These are phyloP conservation scores for Pipistrellus pygmaeus DNA, from an alignment of 2,797 vertebrate genomes.

Conservation along the genomic window DNA sequence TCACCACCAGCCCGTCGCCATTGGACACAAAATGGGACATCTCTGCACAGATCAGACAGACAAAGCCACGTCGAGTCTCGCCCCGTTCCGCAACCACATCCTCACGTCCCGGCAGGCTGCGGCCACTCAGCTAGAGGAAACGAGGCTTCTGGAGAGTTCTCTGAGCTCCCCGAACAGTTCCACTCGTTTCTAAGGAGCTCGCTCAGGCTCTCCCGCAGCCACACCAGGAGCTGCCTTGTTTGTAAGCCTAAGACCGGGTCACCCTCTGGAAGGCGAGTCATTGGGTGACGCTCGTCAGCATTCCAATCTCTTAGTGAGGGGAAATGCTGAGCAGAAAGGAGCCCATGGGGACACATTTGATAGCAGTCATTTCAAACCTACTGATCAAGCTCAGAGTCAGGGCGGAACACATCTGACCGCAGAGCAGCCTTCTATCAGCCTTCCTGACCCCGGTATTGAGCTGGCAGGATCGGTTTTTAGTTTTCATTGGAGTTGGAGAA, in stretches of 20 bases:
- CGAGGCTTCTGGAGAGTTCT: slow-evolving; percentile 31
- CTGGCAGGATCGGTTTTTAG: background rate
- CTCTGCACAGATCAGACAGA: slow-evolving; percentile 86
- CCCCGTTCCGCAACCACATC: slow-evolving; percentile 16
- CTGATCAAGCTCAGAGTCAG: background rate
- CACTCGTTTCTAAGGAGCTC: background rate
- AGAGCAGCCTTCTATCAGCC: background rate
- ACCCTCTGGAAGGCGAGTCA: background rate
- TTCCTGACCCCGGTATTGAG: background rate
- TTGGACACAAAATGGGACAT: slow-evolving; percentile 99
- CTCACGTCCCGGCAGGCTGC: background rate
- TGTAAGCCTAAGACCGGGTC: background rate
- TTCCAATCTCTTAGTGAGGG: background rate
- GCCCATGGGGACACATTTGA: background rate
- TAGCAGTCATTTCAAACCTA: background rate
- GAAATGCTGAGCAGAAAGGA: background rate
- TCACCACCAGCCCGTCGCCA: slow-evolving; percentile 98
- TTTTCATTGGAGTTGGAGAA: background rate
- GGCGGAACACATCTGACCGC: background rate
- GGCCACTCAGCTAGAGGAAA: background rate
- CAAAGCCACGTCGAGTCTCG: background rate
- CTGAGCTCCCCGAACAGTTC: background rate
- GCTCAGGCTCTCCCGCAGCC: background rate
- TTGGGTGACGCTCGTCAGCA: background rate
- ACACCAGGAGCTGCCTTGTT: background rate